These are phyloP conservation scores for Mormyrops boulengeri DNA, from an alignment of 2,797 vertebrate species.

Conservation along the genomic window DNA sequence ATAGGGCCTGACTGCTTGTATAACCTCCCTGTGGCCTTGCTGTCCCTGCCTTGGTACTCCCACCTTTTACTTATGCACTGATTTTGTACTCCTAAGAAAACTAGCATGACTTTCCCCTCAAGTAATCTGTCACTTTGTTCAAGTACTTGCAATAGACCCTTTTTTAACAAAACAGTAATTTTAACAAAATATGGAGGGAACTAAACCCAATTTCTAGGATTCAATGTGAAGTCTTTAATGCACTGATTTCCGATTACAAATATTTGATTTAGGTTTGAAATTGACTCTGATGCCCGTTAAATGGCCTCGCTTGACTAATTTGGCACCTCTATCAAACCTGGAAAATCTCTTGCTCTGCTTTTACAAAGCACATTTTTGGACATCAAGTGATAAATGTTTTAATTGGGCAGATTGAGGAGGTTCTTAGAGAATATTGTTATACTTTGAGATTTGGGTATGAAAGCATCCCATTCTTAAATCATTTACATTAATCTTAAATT, in stretches of 20 bases:
- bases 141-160: conserved; percentile 2
- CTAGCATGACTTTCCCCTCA: conserved; percentile 38
- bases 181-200: conserved; percentile 31
- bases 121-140: conserved; percentile 23
- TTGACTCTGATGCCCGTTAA: background rate
- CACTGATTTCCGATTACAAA: background rate
- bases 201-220: conserved; percentile 23
- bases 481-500: background rate
- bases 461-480: background rate
- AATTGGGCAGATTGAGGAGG: background rate
- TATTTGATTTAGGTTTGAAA: background rate
- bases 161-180: conserved; percentile 14
- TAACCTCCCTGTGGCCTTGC: conserved; percentile 16
- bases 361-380: background rate
- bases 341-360: background rate
- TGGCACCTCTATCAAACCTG: conserved; percentile 12
- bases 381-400: background rate
- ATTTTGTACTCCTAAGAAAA: conserved; percentile 14
- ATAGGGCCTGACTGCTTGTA: conserved; percentile 17
- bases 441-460: background rate
- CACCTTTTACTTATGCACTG: conserved; percentile 32
- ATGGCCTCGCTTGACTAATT: conserved; percentile 12
- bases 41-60: conserved; percentile 29
- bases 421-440: background rate
- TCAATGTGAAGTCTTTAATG: background rate